Conservation (phyloP, 2,797 vertebrate species). For the Oryzias sinensis region DNA sequence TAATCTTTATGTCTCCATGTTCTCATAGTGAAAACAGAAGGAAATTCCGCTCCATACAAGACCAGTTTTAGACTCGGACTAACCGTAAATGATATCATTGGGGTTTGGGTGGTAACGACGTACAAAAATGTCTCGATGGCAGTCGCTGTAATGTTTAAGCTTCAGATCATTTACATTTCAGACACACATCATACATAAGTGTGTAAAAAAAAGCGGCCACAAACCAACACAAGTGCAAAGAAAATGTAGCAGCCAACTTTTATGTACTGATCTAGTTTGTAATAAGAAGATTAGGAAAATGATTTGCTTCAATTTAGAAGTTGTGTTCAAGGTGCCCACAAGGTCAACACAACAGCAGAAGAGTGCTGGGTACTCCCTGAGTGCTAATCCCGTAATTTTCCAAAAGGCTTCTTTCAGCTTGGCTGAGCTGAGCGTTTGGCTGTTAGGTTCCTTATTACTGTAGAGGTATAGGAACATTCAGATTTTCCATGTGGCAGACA, state of each 20-base stretch:
- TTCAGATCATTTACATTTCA: conserved; percentile 42
- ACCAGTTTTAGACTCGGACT: conserved; percentile 32
- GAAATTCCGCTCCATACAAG: conserved; percentile 31
- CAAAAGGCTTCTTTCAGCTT: conserved; percentile 35
- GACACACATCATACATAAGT: conserved; percentile 57
- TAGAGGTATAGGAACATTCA: conserved; percentile 66
- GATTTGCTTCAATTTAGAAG: conserved; percentile 16
- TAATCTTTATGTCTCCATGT: conserved; percentile 34
- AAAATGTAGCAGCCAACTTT: conserved; percentile 35
- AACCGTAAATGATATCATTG: conserved; percentile 44
- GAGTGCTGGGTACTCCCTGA: conserved; percentile 19
- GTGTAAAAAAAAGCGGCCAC: conserved; percentile 26
- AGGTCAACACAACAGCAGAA: conserved; percentile 22
- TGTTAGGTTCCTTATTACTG: conserved; percentile 57
- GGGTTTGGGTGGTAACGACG: conserved; percentile 31
- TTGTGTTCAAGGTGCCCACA: conserved; percentile 6
- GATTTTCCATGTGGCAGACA: conserved; percentile 76
- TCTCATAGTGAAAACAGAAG: conserved; percentile 32
- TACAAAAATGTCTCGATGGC: conserved; percentile 16
- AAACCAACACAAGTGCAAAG: conserved; percentile 13
- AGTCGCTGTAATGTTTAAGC: conserved; percentile 39
- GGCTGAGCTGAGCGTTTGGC: conserved; percentile 55
- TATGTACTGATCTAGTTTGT: conserved; percentile 27
- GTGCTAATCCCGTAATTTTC: conserved; percentile 57
- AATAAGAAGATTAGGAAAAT: conserved; percentile 9